Evolutionary conservation across 1,140 invertebrate species (phyloP).

Genomic region (Steinernema khuongi): DNA sequence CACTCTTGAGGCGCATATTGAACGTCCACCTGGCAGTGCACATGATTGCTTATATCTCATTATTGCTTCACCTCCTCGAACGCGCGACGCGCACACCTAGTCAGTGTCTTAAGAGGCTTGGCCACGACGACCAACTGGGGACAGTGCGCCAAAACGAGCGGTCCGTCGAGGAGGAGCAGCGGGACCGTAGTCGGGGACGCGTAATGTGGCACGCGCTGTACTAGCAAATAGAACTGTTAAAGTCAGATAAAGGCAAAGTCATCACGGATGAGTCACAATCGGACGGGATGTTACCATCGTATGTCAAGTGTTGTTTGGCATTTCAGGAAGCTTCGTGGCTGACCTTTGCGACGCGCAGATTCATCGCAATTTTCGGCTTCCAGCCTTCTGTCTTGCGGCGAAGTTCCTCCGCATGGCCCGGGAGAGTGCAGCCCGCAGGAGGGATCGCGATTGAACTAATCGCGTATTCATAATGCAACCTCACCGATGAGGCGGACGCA

Average conservation of each 20-base stretch:
- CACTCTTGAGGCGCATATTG: conserved; percentile 9
- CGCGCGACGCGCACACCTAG: neutral
- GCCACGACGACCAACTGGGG: neutral
- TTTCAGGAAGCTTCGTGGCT: neutral
- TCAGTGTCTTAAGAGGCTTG: neutral
- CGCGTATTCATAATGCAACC: conserved; percentile 6
- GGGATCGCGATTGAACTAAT: conserved; percentile 2
- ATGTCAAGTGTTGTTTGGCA: conserved; percentile 13
- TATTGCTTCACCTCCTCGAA: conserved; percentile 10
- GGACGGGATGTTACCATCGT: conserved; percentile 9
- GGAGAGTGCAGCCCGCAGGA: neutral
- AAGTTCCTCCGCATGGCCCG: neutral
- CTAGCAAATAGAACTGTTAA: neutral
- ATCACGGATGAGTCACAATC: neutral
- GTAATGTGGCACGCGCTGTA: too few species aligned
- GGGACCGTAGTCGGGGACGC: too few species aligned
- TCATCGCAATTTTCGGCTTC: neutral
- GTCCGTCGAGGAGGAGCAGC: neutral
- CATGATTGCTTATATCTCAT: conserved; percentile 17
- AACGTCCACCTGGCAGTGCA: conserved; percentile 14
- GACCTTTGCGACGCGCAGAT: neutral
- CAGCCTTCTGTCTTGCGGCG: neutral
- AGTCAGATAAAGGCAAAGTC: neutral
- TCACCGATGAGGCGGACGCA: neutral
- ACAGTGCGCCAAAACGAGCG: neutral